Base-by-base conservation (phyloP, 1,140 invertebrate species). In the Pachyrhynchus sulphureomaculatus region DNA sequence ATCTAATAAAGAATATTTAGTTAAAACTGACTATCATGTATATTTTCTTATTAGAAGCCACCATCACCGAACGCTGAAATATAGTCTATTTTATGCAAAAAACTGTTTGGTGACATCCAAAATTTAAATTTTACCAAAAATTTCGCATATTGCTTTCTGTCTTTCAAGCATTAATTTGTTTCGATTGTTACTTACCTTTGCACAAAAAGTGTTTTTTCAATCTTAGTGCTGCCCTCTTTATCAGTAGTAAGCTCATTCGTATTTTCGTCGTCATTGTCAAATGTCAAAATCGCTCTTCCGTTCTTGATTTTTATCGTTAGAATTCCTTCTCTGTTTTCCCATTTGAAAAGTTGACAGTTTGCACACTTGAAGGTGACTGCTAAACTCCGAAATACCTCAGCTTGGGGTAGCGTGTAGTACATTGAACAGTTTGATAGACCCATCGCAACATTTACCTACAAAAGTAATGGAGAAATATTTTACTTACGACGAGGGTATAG, bases 381-480 rank as follows among this genome's bases (percentile, higher is more conserved):
- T 15, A 71, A 32, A 13, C 55, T 66, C 21, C 53, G 34, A 23
- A 71, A 68, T 2, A 64, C 34, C 45, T 67, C 62, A 1, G 47
- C 29, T 17, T 71, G 44, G 4, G 53, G 34, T 9, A 84, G 77
- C 36, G 83, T 75, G 73, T 91, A 96, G 0, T 88, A 86, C 56
- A 93, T 82, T 2, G 86, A 79, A 77, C 93, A 95, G 45, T 84
- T 86, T 44, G 80, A 80, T 15, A 79, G 80, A 26, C 63, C 64
- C 41, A 76, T 57, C 13, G 68, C 56, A 49, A 74, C 63, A 37
- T 68, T 48, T 26, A 73, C 54, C 65, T 67, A 48, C 42, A 59
- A 65, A 48, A 24, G 37, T 13, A 29, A 18, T 12, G 6, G 4
- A 4, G 1, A 17, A 21, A 8, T 1, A 15, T 13, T 24, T 53